Evolutionary conservation across 2,797 vertebrate genomes (phyloP), one percentile per base, ranked within the genome.

Genomic region (Sebastes oblongus): DNA sequence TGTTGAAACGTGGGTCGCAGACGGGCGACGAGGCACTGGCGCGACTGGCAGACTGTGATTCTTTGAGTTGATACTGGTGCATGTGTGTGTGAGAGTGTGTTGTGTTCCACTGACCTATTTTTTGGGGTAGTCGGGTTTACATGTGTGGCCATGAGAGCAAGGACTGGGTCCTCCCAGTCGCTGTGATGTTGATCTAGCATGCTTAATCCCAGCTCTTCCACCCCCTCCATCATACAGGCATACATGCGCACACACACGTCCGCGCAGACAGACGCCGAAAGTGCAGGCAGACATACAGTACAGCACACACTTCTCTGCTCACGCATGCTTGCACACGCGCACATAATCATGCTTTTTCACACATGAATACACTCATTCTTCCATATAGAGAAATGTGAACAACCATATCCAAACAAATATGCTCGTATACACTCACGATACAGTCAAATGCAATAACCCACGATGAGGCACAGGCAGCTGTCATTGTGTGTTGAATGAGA

Each of bases 21-120:
- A 90, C 83, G 59, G 86, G 86, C 86, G 69, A 85, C 84, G 42
- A 86, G 89, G 81, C 86, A 55, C 67, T 56, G 78, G 72, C 78
- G 79, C 83, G 81, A 81, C 83, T 84, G 88, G 71, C 87, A 92
- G 86, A 85, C 90, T 85, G 82, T 82, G 90, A 92, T 92, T 91
- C 87, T 91, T 84, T 89, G 82, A 90, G 82, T 91, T 92, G 86
- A 92, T 94, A 89, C 89, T 78, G 79, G 78, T 85, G 89, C 83
- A 75, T 82, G 77, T 77, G 86, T 80, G 69, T 70, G 6, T 58
- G 4, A 85, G 9, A 75, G 65, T 81, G 67, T 74, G 64, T 93
- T 94, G 89, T 95, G 95, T 86, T 95, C 95, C 92, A 96, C 95
- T 96, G 95, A 96, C 95, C 95, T 93, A 95, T 96, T 96, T 96